A percentile compares a stretch with the other conserved stretches of the same genome.
These are phyloP conservation scores for Petrocephalus sullivani DNA, from an alignment of 2,797 vertebrate species.

Conservation along the genomic window DNA sequence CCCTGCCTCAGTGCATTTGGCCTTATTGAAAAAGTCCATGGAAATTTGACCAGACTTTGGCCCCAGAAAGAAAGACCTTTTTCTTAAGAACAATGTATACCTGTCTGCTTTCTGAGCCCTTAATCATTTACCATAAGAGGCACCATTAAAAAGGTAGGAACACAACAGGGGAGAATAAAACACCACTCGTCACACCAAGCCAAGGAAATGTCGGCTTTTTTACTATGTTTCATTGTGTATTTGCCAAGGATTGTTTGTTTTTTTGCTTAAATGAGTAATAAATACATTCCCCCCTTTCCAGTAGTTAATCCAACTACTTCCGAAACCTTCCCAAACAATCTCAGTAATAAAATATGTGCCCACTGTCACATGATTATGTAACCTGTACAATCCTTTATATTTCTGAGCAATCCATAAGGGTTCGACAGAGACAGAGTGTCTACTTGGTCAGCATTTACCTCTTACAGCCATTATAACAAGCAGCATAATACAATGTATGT, in stretches of 20 bases:
- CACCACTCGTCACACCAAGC: background rate
- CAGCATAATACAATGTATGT: background rate
- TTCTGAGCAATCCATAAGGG: too few relatives aligned
- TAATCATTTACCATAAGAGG: background rate
- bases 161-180: background rate
- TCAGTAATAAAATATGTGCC: background rate
- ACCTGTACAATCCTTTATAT: too few relatives aligned
- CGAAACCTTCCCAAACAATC: background rate
- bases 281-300: background rate
- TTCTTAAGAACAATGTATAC: background rate
- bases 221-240: background rate
- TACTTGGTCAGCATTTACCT: background rate
- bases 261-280: background rate
- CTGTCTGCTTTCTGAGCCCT: background rate
- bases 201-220: background rate
- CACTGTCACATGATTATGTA: too few relatives aligned
- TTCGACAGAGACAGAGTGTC: too few relatives aligned
- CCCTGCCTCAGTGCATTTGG: background rate
- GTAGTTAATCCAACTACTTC: background rate
- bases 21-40: background rate
- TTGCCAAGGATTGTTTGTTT: background rate
- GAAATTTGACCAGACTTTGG: background rate
- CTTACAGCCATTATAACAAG: background rate
- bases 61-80: background rate
- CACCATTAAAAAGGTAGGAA: background rate